Base-by-base conservation (phyloP, 2,888 invertebrate genomes). In the Pimpla rufipes region DNA sequence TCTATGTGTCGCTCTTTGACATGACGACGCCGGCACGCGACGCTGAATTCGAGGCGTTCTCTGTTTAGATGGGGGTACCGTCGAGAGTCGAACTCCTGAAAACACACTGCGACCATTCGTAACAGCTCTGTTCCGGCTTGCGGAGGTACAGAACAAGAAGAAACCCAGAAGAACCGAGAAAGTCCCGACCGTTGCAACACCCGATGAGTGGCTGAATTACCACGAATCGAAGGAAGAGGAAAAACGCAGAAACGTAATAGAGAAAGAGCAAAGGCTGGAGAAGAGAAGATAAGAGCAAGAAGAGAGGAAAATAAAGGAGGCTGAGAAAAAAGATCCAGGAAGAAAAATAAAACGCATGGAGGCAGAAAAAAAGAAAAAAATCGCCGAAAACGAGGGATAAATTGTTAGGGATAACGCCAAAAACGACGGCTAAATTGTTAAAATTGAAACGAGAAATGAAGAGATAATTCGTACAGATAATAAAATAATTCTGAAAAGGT, bases 281-380 rank as follows among this genome's bases (percentile, higher is more conserved):
- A 67, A 47, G 8, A 42, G 40, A 13, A 64, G n/a, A 64, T 21
- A 42, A 18, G 16, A 16, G 37, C 40, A 18, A 35, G 62, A 64
- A 64, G 42, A 64, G 35, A 5, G 40, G 3, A 16, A 64, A 40
- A 64, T 40, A 16, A 5, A 64, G 40, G 35, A 64, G 5, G 45
- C 13, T 45, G 59, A 59, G n/a, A n/a, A 59, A 59, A 59, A 59
- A n/a, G n/a, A 59, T 59, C 29, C 59, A 59, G 35, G 59, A 59
- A 29, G 59, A 59, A 29, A 59, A 29, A n/a, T n/a, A 59, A 29
- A 59, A 59, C 57, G n/a, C 29, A 29, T n/a, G n/a, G n/a, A n/a
- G n/a, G n/a, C 57, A 29, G 29, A 59, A 59, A 29, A 59, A 59
- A 59, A 59, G n/a, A n/a, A n/a, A n/a, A n/a, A n/a, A n/a, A n/a